Conservation (phyloP, 2,113 vertebrate genomes). For the Turdus rufiventris region DNA sequence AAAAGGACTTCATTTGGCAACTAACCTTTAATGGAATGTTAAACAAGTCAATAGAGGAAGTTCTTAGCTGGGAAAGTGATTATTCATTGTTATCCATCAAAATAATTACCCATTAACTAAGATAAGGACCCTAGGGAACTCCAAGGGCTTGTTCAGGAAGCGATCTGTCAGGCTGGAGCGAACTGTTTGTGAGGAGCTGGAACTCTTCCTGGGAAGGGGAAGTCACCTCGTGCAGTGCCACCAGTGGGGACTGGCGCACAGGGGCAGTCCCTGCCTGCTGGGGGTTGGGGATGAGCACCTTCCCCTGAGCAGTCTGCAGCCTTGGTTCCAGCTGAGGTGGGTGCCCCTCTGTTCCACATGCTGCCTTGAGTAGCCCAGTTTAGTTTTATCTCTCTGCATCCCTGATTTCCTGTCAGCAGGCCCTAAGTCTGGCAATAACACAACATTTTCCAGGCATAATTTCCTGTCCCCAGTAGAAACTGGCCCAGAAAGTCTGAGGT, state of each 20-base stretch:
- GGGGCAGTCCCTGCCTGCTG: not conserved
- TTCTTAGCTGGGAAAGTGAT: constrained; percentile 76
- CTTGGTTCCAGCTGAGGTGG: accelerated
- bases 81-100: constrained; percentile 74
- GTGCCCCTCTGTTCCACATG: not conserved
- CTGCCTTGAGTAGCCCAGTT: not conserved
- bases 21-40: constrained; percentile 65
- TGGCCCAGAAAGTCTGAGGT: not conserved
- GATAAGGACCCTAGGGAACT: constrained; percentile 77
- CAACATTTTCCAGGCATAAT: not conserved
- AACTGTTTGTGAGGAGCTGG: constrained; percentile 42
- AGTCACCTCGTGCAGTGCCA: not conserved
- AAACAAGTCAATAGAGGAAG: constrained; percentile 80
- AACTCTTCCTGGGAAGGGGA: constrained; percentile 72
- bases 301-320: not conserved
- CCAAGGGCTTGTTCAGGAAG: constrained; percentile 74
- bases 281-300: not conserved
- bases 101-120: constrained; percentile 71
- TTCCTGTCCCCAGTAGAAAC: not conserved
- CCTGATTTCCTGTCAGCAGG: not conserved
- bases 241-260: accelerated
- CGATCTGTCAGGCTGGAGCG: constrained; percentile 63
- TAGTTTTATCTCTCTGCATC: not conserved
- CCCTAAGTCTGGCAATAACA: not conserved
- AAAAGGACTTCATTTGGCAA: constrained; percentile 69